Percentiles rank a stretch among this genome's conserved stretches.
Evolutionary conservation across 2,113 vertebrate genomes (phyloP).

Genomic region (Oncorhynchus masou): DNA sequence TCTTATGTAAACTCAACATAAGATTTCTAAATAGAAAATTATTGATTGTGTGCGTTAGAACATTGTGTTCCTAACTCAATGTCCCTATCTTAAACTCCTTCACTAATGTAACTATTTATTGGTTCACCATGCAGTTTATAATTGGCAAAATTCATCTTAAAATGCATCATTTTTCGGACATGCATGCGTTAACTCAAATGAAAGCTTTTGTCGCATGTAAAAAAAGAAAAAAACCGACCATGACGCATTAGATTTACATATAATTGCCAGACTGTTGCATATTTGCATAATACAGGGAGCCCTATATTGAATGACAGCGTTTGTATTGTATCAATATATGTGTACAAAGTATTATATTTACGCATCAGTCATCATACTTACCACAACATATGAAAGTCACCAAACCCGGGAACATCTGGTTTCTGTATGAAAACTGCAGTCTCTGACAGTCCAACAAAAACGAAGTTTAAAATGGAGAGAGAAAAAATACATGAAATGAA

Average conservation of each 20-base stretch:
- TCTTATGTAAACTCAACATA: background rate
- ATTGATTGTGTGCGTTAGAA: background rate
- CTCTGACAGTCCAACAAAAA: background rate
- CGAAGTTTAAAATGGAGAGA: no score
- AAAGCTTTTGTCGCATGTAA: no score
- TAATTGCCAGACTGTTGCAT: no score
- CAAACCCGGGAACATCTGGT: slow-evolving; percentile 59
- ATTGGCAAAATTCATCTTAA: background rate
- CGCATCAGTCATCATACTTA: slow-evolving; percentile 44
- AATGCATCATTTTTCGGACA: no score
- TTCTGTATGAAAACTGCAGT: slow-evolving; percentile 11
- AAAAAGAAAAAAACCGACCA: no score
- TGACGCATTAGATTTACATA: no score
- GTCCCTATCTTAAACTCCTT: background rate
- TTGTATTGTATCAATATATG: background rate
- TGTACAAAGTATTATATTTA: background rate
- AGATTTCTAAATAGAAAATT: background rate
- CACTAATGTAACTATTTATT: background rate
- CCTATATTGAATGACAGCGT: background rate
- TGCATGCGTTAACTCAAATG: no score
- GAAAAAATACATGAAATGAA: background rate
- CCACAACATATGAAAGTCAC: slow-evolving; percentile 30
- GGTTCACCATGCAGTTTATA: no score
- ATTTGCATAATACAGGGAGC: no score
- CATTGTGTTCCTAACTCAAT: background rate